phyloP scores from a whole-genome alignment of 2,888 invertebrate species.

The Fissipunctia ypsillon region DNA sequence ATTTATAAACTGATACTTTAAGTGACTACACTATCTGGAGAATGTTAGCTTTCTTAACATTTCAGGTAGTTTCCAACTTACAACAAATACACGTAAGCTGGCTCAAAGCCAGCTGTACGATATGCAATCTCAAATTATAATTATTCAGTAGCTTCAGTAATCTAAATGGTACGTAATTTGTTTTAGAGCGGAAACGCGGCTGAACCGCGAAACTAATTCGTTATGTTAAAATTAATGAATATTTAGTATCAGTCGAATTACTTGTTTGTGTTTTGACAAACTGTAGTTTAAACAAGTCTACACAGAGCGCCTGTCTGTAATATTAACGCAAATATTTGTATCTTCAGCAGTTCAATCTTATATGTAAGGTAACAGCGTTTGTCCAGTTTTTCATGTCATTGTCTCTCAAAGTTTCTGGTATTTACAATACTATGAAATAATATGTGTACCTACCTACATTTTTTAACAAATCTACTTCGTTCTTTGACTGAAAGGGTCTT shows the following conservation, averaged over 20 bases:
- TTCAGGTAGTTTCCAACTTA: constrained; percentile 27
- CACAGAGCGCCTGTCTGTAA: constrained; percentile 47
- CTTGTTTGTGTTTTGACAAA: constrained; percentile 39
- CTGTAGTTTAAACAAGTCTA: constrained; percentile 32
- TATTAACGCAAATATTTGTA: constrained; percentile 45
- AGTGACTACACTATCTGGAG: no score
- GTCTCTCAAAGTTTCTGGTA: background rate
- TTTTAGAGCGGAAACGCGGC: constrained; percentile 25
- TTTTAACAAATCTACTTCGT: constrained; percentile 33
- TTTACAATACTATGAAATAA: background rate
- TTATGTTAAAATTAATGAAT: constrained; percentile 43
- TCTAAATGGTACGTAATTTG: constrained; percentile 45
- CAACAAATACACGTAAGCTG: constrained; percentile 13
- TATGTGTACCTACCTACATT: background rate
- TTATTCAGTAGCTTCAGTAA: constrained; percentile 32
- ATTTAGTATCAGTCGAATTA: constrained; percentile 33
- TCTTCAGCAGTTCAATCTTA: constrained; percentile 35
- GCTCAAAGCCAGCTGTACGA: constrained; percentile 10
- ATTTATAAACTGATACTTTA: no score
- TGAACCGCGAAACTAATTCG: constrained; percentile 40
- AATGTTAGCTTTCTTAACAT: constrained; percentile 12
- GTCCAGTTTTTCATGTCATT: constrained; percentile 17
- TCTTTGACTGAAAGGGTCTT: constrained; percentile 3
- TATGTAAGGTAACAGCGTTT: constrained; percentile 22
- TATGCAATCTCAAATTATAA: constrained; percentile 37